Conservation (phyloP, 2,888 invertebrate genomes). For the Thysanoteuthis rhombus region DNA sequence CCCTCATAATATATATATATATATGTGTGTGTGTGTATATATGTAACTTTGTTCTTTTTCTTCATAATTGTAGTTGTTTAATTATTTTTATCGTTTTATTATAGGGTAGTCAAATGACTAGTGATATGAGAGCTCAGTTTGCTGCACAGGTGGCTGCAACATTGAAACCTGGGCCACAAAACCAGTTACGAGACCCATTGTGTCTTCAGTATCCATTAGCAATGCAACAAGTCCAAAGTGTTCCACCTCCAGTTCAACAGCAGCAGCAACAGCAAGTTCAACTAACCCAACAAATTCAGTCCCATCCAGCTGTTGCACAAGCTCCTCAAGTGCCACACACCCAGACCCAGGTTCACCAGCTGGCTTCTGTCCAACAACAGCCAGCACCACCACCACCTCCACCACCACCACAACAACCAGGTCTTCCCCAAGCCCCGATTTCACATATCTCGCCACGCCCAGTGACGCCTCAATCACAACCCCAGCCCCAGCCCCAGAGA, state of each 20-base stretch:
- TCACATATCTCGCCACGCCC: neutral
- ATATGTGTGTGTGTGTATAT: too few species aligned
- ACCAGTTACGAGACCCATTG: neutral
- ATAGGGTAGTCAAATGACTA: neutral
- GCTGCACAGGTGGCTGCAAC: slow-evolving; percentile 26
- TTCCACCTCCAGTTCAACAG: neutral
- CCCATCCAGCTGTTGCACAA: neutral
- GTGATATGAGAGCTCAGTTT: slow-evolving; percentile 25
- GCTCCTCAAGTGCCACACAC: neutral
- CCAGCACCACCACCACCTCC: neutral
- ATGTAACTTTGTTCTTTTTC: too few species aligned
- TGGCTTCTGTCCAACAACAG: neutral
- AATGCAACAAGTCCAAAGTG: neutral
- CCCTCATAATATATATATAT: too few species aligned
- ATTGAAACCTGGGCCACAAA: neutral
- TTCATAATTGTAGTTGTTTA: too few species aligned
- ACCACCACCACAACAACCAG: neutral
- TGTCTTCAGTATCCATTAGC: neutral
- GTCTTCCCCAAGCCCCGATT: neutral
- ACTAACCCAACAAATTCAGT: slow-evolving; percentile 13
- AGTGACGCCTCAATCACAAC: neutral
- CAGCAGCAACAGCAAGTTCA: neutral
- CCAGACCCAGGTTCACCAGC: neutral
- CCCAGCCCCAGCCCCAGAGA: neutral
- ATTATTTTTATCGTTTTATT: neutral